Conservation (phyloP, 2,113 vertebrate genomes). For the Phaethon lepturus region DNA sequence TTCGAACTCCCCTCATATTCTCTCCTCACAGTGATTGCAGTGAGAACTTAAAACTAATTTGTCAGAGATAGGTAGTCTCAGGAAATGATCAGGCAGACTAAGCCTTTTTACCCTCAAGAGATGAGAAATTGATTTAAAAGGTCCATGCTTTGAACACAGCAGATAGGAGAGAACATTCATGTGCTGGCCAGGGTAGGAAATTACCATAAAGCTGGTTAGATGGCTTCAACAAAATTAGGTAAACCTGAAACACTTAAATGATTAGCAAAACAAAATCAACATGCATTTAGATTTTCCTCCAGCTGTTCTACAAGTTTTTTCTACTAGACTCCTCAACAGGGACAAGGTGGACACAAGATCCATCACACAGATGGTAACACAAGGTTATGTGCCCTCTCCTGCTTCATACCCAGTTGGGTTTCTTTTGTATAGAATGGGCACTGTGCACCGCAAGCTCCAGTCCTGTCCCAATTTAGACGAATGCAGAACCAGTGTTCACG, state of each 20-base stretch:
- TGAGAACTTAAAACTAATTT: neutral
- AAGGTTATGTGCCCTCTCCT: neutral
- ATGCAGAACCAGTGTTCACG: neutral
- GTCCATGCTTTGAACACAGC: neutral
- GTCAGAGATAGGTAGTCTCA: neutral
- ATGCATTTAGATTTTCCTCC: neutral
- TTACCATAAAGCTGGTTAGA: neutral
- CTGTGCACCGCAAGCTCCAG: neutral
- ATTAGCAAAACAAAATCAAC: neutral
- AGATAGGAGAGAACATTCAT: neutral
- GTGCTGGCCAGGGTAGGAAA: neutral
- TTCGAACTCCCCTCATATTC: neutral
- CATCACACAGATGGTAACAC: neutral
- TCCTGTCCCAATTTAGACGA: neutral
- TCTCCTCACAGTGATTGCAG: neutral
- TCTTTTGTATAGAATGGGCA: accelerated
- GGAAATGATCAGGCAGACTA: neutral
- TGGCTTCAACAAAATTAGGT: neutral
- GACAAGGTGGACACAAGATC: neutral
- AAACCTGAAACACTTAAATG: neutral
- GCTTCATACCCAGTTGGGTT: neutral
- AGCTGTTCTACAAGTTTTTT: neutral
- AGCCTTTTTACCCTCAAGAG: neutral
- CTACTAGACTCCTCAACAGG: neutral
- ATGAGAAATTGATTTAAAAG: neutral